Percentiles rank a stretch among this genome's conserved stretches.
These are phyloP conservation scores for Schmidtea mediterranea DNA, from an alignment of 1,140 invertebrate genomes.

Conservation along the genomic window DNA sequence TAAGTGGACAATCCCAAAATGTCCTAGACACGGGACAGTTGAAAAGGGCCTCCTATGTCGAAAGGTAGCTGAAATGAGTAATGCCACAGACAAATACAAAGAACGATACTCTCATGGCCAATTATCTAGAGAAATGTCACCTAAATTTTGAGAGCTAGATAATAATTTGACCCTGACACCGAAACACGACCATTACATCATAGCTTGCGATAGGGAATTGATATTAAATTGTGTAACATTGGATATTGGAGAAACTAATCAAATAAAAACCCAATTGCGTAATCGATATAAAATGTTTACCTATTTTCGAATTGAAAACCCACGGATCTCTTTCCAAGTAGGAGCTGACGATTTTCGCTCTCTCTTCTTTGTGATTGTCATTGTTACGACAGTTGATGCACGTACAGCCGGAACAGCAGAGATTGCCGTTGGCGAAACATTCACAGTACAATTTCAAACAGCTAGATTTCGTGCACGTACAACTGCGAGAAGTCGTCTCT, in stretches of 20 bases:
- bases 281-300: slow-evolving; percentile 62
- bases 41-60: no score
- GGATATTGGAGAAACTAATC: no score
- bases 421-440: slow-evolving; percentile 70
- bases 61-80: no score
- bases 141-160: no score
- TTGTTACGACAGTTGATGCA: slow-evolving; percentile 84
- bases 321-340: slow-evolving; percentile 63
- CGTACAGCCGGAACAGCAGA: slow-evolving; percentile 79
- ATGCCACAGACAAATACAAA: no score
- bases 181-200: neutral
- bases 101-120: no score
- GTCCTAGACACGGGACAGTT: no score
- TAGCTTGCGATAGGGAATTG: no score
- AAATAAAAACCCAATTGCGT: no score
- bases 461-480: slow-evolving; percentile 84
- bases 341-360: slow-evolving; percentile 56
- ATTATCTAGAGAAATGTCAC: no score
- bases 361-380: slow-evolving; percentile 60
- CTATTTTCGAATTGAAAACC: slow-evolving; percentile 56
- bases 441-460: slow-evolving; percentile 91
- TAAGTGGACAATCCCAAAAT: no score
- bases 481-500: slow-evolving; percentile 18
- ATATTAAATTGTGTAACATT: neutral
- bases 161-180: neutral